A percentile compares a stretch with the other conserved stretches of the same genome.
Evolutionary conservation across 92 coral and sea anemone genomes (phyloP).

Genomic region (Parazoanthus atlanticus): DNA sequence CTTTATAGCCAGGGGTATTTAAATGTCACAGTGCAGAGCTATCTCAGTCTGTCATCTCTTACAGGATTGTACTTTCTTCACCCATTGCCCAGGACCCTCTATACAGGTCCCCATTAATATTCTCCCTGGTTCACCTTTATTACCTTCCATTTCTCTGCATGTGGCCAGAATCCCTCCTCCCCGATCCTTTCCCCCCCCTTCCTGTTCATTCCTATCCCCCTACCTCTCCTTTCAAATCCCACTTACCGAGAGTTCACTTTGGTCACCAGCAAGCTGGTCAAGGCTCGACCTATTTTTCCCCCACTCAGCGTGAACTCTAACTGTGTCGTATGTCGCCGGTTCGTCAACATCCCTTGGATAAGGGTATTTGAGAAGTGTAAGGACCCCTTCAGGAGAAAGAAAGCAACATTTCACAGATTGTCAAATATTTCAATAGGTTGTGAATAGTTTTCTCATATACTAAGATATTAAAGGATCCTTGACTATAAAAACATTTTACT

Average conservation of each 20-base stretch:
- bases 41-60: no score
- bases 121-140: neutral
- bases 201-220: neutral
- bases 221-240: neutral
- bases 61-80: no score
- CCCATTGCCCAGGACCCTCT: no score
- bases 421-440: neutral
- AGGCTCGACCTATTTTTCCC: slow-evolving; percentile 81
- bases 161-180: neutral
- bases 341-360: slow-evolving; percentile 97
- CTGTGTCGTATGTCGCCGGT: slow-evolving; percentile 90
- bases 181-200: neutral
- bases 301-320: slow-evolving; percentile 98
- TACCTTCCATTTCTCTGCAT: neutral
- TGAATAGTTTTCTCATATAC: neutral
- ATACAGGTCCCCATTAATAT: no score
- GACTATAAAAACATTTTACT: no score
- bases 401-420: neutral
- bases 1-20: no score
- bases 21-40: no score
- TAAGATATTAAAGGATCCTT: no score
- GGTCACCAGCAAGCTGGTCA: slow-evolving; percentile 47
- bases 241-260: slow-evolving; percentile 80
- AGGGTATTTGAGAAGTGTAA: slow-evolving; percentile 93
- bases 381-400: slow-evolving; percentile 69